phyloP scores from a whole-genome alignment of 1,140 invertebrate genomes.

The Cherax destructor region DNA sequence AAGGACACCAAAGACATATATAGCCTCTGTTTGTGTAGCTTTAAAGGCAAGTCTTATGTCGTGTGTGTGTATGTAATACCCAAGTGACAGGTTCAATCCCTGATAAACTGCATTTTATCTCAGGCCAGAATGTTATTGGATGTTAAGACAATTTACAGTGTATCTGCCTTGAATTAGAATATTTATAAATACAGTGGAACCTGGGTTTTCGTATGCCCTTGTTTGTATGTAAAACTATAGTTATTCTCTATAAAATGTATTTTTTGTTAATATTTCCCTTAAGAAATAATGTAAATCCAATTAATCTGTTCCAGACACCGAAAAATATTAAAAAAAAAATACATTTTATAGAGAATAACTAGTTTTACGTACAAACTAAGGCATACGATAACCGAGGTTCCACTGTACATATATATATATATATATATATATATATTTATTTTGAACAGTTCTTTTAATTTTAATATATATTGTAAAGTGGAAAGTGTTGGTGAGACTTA shows the following conservation, averaged over 20 bases:
- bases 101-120: not conserved
- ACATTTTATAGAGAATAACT: too few species aligned
- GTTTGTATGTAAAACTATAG: too few species aligned
- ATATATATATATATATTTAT: not conserved
- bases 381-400: too few species aligned
- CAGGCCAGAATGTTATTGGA: not conserved
- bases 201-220: too few species aligned
- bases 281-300: too few species aligned
- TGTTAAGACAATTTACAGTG: not conserved
- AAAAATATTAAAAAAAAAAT: too few species aligned
- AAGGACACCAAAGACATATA: slow-evolving; percentile 6
- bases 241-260: too few species aligned
- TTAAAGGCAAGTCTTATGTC: not conserved
- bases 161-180: not conserved
- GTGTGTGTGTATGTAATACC: not conserved
- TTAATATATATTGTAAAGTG: not conserved
- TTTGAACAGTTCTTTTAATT: not conserved
- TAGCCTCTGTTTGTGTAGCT: not conserved
- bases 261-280: too few species aligned
- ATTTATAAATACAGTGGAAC: too few species aligned
- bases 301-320: too few species aligned
- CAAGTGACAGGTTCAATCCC: not conserved
- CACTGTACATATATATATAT: too few species aligned
- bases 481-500: not conserved
- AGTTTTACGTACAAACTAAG: too few species aligned